phyloP scores from a whole-genome alignment of 1,140 invertebrate genomes.

The Pinna nobilis region DNA sequence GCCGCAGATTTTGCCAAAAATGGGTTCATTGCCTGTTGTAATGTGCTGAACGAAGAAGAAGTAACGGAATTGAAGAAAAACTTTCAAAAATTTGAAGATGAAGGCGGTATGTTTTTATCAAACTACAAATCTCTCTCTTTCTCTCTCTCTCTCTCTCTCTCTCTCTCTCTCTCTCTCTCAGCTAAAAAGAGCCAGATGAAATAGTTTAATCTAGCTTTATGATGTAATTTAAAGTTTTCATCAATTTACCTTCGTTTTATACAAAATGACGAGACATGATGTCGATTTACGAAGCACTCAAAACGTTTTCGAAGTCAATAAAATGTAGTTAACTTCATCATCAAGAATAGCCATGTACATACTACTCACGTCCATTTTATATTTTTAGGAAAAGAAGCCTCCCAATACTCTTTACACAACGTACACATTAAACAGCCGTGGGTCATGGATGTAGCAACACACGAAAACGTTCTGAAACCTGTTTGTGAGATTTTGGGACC shows the following conservation, averaged over 20 bases:
- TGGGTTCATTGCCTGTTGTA: background rate
- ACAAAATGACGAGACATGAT: background rate
- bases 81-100: background rate
- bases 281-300: background rate
- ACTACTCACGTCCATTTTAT: background rate
- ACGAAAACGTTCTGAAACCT: constrained; percentile 49
- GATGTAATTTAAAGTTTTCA: background rate
- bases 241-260: background rate
- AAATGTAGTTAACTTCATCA: background rate
- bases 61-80: background rate
- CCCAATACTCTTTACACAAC: constrained; percentile 62
- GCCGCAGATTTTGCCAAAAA: no score
- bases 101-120: background rate
- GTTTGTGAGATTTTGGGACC: constrained; percentile 53
- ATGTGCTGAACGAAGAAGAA: background rate
- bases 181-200: background rate
- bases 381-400: constrained; percentile 48
- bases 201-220: no score
- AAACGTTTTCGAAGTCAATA: background rate
- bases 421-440: constrained; percentile 52
- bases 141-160: background rate
- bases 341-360: background rate
- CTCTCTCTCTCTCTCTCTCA: background rate
- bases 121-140: background rate
- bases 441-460: constrained; percentile 54